Evolutionary conservation across 64 coral and sea anemone species (phyloP).

Genomic region (Actinia equina): DNA sequence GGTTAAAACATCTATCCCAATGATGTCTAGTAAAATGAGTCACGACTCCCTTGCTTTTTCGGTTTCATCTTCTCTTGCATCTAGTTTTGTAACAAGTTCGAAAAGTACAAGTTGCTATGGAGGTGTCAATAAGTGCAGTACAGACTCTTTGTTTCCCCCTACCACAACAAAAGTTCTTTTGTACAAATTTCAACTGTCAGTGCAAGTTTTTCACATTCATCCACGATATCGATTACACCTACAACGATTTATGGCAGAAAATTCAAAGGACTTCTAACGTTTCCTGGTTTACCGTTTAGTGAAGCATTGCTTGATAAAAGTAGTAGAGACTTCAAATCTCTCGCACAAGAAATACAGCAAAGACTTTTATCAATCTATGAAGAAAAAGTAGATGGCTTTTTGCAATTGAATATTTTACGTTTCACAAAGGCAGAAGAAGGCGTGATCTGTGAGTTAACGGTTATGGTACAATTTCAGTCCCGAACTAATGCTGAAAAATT

Average conservation of each 20-base stretch:
- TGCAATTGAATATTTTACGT: background rate
- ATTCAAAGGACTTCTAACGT: background rate
- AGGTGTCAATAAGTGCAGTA: too few relatives aligned
- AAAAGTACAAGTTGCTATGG: too few relatives aligned
- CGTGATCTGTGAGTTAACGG: background rate
- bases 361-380: background rate
- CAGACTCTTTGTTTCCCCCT: too few relatives aligned
- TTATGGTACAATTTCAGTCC: background rate
- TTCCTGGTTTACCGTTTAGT: background rate
- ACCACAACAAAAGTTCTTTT: too few relatives aligned
- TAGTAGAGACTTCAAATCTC: background rate
- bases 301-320: background rate
- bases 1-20: too few relatives aligned
- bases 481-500: background rate
- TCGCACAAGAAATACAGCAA: background rate
- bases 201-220: too few relatives aligned
- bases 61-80: too few relatives aligned
- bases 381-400: background rate
- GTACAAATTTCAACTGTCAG: too few relatives aligned
- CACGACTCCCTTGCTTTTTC: too few relatives aligned
- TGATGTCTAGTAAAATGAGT: too few relatives aligned
- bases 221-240: too few relatives aligned
- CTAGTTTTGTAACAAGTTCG: too few relatives aligned
- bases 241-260: background rate
- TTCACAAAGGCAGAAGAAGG: slow-evolving; percentile 18